Evolutionary conservation across 1,140 invertebrate genomes (phyloP), one percentile per base, ranked within the genome.

Genomic region (Macrobrachium nipponense): DNA sequence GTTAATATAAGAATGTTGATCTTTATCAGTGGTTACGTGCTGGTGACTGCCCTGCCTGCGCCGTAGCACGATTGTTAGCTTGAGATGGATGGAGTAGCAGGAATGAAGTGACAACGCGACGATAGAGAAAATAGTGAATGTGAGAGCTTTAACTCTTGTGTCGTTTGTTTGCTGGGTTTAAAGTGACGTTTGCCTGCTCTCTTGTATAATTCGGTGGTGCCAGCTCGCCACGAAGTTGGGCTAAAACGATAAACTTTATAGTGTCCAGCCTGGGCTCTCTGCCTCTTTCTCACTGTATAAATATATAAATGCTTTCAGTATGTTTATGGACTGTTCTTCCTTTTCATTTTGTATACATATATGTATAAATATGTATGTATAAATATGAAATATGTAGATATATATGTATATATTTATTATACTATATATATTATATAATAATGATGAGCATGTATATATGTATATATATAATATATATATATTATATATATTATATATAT

Each of bases 401-500:
- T 36, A 43, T 18, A 70, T 36, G 11, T 36, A 70, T 36, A 70
- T 36, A 70, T 36, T 6, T 36, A 70, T 36, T 36, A 70, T 36
- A 70, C 10, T 6, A 76, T 51, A 76, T 18, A 76, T 18, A 0
- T n/a, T n/a, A n/a, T n/a, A n/a, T n/a, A n/a, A n/a, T n/a, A n/a
- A n/a, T n/a, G n/a, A n/a, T n/a, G n/a, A n/a, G n/a, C n/a, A 76
- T 18, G 44, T 51, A 43, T 43, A 43, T 51, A 6, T 51, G 44
- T 51, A 76, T 12, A 12, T n/a, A 76, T 18, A 43, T 43, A 76
- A 43, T 17, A 43, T 10, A 36, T 27, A 43, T 43, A 12, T 51
- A 43, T 5, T 36, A 76, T n/a, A 70, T 70, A 70, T 70, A n/a
- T n/a, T n/a, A n/a, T n/a, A 70, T 12, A 70, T 11, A n/a, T 70